Evolutionary conservation across 2,888 invertebrate species (phyloP).

Genomic region (Drosophila hamatofila): DNA sequence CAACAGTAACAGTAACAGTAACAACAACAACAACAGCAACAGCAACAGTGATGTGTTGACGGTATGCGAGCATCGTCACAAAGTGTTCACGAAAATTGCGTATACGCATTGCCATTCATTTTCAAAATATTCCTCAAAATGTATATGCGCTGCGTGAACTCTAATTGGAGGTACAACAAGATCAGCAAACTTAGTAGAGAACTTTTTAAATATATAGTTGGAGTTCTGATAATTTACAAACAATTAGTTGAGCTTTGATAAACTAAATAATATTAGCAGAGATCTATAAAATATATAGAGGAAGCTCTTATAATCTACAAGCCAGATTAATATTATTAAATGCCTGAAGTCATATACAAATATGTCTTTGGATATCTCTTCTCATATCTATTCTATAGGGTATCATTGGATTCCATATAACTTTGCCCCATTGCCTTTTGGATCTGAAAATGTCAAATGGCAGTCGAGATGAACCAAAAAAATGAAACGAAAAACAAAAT

Average conservation of each 20-base stretch:
- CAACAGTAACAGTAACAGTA: slow-evolving; percentile 1
- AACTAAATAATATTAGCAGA: too few species aligned
- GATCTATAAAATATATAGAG: not conserved
- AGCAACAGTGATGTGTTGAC: slow-evolving; percentile 60
- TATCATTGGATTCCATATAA: slow-evolving; percentile 10
- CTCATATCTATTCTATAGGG: slow-evolving; percentile 18
- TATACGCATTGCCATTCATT: slow-evolving; percentile 61
- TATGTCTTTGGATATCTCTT: too few species aligned
- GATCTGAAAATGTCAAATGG: slow-evolving; percentile 62
- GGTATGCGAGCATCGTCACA: slow-evolving; percentile 36
- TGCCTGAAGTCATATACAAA: too few species aligned
- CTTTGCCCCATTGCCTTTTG: slow-evolving; percentile 4
- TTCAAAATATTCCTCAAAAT: slow-evolving; percentile 31
- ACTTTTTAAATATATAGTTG: not conserved
- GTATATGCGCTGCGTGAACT: slow-evolving; percentile 5
- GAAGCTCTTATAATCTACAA: not conserved
- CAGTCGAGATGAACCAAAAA: slow-evolving; percentile 47
- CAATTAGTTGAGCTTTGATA: too few species aligned
- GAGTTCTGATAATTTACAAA: too few species aligned
- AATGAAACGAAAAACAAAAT: slow-evolving; percentile 17
- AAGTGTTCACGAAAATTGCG: slow-evolving; percentile 56
- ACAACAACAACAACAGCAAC: slow-evolving; percentile 5
- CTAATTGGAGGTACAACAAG: slow-evolving; percentile 8
- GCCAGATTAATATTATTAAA: too few species aligned
- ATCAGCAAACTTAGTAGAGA: not conserved